Conservation (phyloP, 2,888 invertebrate species). For the Macrophya annulata region DNA sequence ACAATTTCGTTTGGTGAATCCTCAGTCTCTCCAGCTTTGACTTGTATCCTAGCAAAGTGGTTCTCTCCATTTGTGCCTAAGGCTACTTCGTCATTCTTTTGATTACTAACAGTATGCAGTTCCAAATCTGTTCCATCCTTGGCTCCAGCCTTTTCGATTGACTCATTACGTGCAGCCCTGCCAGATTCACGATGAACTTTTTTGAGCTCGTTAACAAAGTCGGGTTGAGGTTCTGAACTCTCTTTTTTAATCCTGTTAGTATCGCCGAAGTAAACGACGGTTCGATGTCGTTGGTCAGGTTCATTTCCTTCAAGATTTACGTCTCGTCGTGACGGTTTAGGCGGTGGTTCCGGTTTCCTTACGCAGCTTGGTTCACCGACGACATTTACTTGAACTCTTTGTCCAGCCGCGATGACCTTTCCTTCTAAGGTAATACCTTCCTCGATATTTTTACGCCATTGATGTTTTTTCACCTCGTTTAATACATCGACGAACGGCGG, state of each 20-base stretch:
- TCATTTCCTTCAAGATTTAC: constrained; percentile 41
- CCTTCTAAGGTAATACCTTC: not conserved
- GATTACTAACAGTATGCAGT: constrained; percentile 62
- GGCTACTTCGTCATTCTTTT: constrained; percentile 29
- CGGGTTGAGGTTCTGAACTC: constrained; percentile 50
- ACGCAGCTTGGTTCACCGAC: constrained; percentile 77
- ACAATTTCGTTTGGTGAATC: constrained; percentile 79
- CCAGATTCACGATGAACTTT: constrained; percentile 30
- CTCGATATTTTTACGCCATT: constrained; percentile 19
- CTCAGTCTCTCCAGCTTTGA: constrained; percentile 32
- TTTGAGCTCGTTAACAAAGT: constrained; percentile 56
- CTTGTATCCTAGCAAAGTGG: constrained; percentile 39
- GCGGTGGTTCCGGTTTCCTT: constrained; percentile 78
- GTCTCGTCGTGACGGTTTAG: constrained; percentile 53
- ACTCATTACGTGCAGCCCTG: not conserved
- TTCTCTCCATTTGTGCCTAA: constrained; percentile 45
- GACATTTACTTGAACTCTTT: constrained; percentile 27
- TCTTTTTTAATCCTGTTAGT: constrained; percentile 81
- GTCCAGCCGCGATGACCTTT: constrained; percentile 37
- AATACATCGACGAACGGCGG: constrained; percentile 68
- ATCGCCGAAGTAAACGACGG: constrained; percentile 89
- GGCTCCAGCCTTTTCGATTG: constrained; percentile 56
- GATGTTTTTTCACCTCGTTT: not conserved
- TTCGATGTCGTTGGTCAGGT: constrained; percentile 81
- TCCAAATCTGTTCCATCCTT: not conserved